These are phyloP conservation scores for Sorex fumeus DNA, from an alignment of 2,113 vertebrate species.

Conservation along the genomic window DNA sequence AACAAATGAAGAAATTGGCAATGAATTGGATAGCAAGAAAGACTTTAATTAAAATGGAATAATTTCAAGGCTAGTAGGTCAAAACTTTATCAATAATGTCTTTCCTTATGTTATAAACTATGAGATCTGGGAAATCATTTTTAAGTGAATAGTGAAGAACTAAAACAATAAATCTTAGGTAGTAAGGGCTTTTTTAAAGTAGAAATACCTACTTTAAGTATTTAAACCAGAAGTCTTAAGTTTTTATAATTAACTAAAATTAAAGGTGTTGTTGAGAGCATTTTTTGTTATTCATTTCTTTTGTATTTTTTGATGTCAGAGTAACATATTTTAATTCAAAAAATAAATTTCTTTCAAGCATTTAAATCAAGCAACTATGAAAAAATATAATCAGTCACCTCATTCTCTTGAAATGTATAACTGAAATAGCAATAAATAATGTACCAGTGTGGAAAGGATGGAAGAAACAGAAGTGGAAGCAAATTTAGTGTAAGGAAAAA, in stretches of 20 bases:
- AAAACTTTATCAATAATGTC: not conserved
- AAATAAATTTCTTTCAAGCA: constrained; percentile 72
- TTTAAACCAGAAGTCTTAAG: constrained; percentile 38
- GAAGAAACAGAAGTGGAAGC: constrained; percentile 79
- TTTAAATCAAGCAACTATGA: constrained; percentile 66
- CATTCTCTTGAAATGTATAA: constrained; percentile 67
- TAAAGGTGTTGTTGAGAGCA: constrained; percentile 2
- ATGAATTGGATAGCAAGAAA: constrained; percentile 57
- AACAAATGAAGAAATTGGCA: constrained; percentile 23
- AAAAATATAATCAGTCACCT: constrained; percentile 76
- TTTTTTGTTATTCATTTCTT: not conserved
- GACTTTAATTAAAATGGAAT: constrained; percentile 50
- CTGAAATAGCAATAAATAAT: constrained; percentile 61
- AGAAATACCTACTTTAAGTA: not conserved
- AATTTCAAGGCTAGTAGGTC: not conserved
- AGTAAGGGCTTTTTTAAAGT: constrained; percentile 7
- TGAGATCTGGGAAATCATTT: not conserved
- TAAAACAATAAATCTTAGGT: not conserved
- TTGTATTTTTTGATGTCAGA: constrained; percentile 55
- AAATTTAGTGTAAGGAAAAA: constrained; percentile 72
- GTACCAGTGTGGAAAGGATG: constrained; percentile 54
- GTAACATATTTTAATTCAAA: constrained; percentile 65
- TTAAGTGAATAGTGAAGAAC: not conserved
- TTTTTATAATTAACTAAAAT: constrained; percentile 4
- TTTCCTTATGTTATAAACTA: not conserved